These are phyloP conservation scores for Simalia tracyae DNA, from an alignment of 2,797 vertebrate species.

Conservation along the genomic window DNA sequence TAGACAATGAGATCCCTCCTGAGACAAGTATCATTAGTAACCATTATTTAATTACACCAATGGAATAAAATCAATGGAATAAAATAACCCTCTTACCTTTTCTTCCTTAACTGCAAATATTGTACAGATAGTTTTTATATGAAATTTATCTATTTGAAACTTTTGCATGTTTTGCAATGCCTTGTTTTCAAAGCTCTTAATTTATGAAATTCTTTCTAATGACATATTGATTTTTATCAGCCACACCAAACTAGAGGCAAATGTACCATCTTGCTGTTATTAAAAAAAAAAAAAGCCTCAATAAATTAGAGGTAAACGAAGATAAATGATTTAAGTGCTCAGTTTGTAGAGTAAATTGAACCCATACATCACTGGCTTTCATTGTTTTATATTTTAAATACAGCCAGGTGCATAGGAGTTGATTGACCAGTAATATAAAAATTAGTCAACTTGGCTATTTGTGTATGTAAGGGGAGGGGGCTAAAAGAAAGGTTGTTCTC, in stretches of 20 bases:
- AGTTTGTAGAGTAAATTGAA: conserved; percentile 80
- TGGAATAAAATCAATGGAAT: accelerated
- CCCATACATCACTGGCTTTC: conserved; percentile 77
- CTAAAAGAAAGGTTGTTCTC: conserved; percentile 21
- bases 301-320: conserved; percentile 79
- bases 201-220: conserved; percentile 77
- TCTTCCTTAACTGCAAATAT: background rate
- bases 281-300: conserved; percentile 70
- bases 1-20: background rate
- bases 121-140: background rate
- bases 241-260: conserved; percentile 79
- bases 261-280: conserved; percentile 71
- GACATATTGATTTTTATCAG: conserved; percentile 79
- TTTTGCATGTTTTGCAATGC: conserved; percentile 16
- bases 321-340: conserved; percentile 81
- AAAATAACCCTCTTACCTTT: background rate
- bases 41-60: accelerated
- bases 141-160: accelerated
- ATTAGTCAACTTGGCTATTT: conserved; percentile 69
- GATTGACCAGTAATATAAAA: conserved; percentile 72
- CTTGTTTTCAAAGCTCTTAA: conserved; percentile 56
- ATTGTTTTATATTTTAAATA: conserved; percentile 75
- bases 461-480: conserved; percentile 26
- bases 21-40: background rate
- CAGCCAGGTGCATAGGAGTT: conserved; percentile 67